A percentile compares a stretch with the other conserved stretches of the same genome.
Evolutionary conservation across 2,113 vertebrate species (phyloP).

Genomic region (Pomatostomus ruficeps): DNA sequence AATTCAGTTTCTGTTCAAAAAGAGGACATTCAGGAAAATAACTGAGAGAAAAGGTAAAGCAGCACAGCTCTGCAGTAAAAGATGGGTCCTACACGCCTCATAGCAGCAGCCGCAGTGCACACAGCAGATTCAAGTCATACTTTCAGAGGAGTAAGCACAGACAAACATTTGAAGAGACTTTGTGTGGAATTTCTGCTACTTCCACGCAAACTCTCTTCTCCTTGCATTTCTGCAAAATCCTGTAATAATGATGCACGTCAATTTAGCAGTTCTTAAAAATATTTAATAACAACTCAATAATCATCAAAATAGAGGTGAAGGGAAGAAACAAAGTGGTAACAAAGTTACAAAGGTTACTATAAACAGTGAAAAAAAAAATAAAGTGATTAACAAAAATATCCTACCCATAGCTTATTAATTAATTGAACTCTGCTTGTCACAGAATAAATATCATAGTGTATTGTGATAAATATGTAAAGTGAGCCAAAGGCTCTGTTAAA

Average conservation of each 20-base stretch:
- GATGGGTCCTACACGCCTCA: accelerated
- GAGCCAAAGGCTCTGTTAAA: not conserved
- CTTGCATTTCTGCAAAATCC: not conserved
- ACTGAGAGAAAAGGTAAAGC: not conserved
- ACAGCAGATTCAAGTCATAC: not conserved
- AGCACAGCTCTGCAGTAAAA: not conserved
- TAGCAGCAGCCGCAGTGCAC: not conserved
- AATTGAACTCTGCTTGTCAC: not conserved
- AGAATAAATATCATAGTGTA: not conserved
- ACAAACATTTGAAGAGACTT: not conserved
- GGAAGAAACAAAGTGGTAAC: not conserved
- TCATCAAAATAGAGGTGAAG: not conserved
- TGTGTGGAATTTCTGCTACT: not conserved
- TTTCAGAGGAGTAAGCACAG: not conserved
- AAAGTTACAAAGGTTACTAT: not conserved
- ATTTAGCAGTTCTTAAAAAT: not conserved
- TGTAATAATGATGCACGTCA: not conserved
- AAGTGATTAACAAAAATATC: not conserved
- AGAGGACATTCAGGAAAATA: not conserved
- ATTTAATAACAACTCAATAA: not conserved
- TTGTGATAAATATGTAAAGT: not conserved
- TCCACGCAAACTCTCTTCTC: not conserved
- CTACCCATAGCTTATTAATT: not conserved
- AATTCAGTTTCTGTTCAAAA: not conserved
- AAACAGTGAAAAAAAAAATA: not conserved